Evolutionary conservation across 1,140 invertebrate species (phyloP).

Genomic region (Drosophila busckii): DNA sequence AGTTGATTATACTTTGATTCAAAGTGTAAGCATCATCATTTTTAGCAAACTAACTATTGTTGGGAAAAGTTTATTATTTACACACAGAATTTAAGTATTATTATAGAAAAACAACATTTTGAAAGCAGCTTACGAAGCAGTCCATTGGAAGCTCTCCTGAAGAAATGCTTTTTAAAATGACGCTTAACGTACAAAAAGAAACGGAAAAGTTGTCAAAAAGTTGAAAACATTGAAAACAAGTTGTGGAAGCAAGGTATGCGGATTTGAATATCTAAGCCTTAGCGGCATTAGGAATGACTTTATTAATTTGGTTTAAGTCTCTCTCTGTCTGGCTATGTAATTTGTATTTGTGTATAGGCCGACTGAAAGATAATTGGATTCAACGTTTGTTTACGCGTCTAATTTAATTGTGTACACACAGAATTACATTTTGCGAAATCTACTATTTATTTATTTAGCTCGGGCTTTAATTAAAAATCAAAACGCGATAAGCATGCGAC

Average conservation of each 20-base stretch:
- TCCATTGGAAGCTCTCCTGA: background rate
- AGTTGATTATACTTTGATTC: too few species aligned
- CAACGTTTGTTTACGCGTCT: constrained; percentile 45
- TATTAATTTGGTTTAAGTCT: constrained; percentile 34
- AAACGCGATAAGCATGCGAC: constrained; percentile 59
- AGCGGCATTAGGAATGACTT: constrained; percentile 52
- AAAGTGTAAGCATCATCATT: too few species aligned
- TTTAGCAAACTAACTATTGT: too few species aligned
- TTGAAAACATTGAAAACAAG: constrained; percentile 50
- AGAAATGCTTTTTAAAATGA: constrained; percentile 1
- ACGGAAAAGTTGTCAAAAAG: constrained; percentile 53
- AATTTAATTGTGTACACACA: constrained; percentile 66
- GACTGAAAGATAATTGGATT: constrained; percentile 57
- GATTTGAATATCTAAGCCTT: too few species aligned
- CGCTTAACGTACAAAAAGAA: constrained; percentile 8
- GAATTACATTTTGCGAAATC: constrained; percentile 60
- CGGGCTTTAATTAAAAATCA: constrained; percentile 73
- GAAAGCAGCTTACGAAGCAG: too few species aligned
- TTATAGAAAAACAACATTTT: too few species aligned
- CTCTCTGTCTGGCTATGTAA: constrained; percentile 37
- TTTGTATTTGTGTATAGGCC: constrained; percentile 23
- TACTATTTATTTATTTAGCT: constrained; percentile 50
- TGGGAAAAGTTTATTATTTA: too few species aligned
- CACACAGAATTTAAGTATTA: too few species aligned
- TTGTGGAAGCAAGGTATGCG: constrained; percentile 13